A percentile compares a stretch with the other conserved stretches of the same genome.
Conservation (phyloP, 1,140 invertebrate genomes). For the Melitaea cinxia region DNA sequence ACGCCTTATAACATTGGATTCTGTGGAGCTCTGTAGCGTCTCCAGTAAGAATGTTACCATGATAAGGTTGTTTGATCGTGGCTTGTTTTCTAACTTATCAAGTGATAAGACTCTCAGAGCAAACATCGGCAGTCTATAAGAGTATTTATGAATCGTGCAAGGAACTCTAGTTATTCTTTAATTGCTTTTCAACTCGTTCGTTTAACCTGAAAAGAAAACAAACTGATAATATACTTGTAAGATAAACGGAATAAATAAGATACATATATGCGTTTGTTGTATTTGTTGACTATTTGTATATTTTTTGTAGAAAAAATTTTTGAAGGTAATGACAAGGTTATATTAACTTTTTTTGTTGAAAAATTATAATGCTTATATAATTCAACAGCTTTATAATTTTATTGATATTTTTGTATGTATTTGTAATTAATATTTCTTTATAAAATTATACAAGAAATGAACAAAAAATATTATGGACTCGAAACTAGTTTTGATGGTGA, state of each 20-base stretch:
- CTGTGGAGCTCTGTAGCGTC: conserved; percentile 59
- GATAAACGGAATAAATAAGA: conserved; percentile 10
- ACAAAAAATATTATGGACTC: too few species aligned
- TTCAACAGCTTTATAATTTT: too few species aligned
- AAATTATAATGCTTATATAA: too few species aligned
- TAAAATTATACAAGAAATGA: too few species aligned
- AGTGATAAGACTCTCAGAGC: conserved; percentile 70
- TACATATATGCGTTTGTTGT: neutral
- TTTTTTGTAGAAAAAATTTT: neutral
- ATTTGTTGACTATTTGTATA: neutral
- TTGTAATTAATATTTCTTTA: too few species aligned
- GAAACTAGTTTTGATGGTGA: too few species aligned
- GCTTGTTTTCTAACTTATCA: conserved; percentile 80
- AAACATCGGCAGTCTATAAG: conserved; percentile 74
- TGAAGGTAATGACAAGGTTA: too few species aligned
- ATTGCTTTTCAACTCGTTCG: conserved; percentile 56
- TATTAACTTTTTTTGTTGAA: too few species aligned
- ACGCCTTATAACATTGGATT: conserved; percentile 55
- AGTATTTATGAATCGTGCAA: conserved; percentile 76
- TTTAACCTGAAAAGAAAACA: conserved; percentile 61
- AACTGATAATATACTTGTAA: conserved; percentile 31
- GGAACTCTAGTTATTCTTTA: conserved; percentile 67
- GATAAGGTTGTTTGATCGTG: conserved; percentile 75
- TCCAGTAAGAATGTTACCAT: conserved; percentile 71
- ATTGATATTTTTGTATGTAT: too few species aligned